Conservation (phyloP, 2,888 invertebrate species). For the Sminthurides aquaticus region DNA sequence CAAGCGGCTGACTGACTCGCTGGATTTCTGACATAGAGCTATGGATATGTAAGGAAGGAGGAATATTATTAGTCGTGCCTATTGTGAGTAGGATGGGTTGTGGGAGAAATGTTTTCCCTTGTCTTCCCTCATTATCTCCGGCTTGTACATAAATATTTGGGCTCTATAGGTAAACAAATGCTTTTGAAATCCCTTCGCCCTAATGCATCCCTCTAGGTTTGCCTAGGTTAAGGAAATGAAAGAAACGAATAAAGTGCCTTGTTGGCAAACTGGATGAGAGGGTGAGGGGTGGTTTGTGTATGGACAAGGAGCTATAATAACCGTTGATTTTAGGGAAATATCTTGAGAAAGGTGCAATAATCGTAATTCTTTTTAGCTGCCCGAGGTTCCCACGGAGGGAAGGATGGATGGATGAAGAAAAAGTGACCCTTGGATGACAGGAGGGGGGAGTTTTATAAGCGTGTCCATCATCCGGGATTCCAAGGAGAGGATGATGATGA, state of each 20-base stretch:
- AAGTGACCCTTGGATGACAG: not conserved
- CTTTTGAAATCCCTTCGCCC: not conserved
- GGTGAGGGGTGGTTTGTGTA: too few species aligned
- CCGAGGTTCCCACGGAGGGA: not conserved
- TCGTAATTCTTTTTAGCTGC: conserved; percentile 38
- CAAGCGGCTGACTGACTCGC: too few species aligned
- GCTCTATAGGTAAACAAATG: not conserved
- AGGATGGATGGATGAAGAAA: too few species aligned
- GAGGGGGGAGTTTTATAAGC: not conserved
- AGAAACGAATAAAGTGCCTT: too few species aligned
- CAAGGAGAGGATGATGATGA: too few species aligned
- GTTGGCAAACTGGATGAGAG: too few species aligned
- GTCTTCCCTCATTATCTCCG: not conserved
- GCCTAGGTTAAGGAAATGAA: not conserved
- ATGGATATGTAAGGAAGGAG: not conserved
- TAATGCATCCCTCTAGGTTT: not conserved
- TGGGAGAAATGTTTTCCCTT: not conserved
- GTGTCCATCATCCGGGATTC: not conserved
- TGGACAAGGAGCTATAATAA: too few species aligned
- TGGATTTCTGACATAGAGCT: too few species aligned
- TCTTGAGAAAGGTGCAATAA: conserved; percentile 41
- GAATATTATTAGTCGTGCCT: too few species aligned
- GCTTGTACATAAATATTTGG: not conserved
- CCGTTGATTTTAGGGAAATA: not conserved
- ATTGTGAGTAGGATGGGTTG: not conserved